Evolutionary conservation across 2,113 vertebrate species (phyloP).

Genomic region (Ageneiosus marmoratus): DNA sequence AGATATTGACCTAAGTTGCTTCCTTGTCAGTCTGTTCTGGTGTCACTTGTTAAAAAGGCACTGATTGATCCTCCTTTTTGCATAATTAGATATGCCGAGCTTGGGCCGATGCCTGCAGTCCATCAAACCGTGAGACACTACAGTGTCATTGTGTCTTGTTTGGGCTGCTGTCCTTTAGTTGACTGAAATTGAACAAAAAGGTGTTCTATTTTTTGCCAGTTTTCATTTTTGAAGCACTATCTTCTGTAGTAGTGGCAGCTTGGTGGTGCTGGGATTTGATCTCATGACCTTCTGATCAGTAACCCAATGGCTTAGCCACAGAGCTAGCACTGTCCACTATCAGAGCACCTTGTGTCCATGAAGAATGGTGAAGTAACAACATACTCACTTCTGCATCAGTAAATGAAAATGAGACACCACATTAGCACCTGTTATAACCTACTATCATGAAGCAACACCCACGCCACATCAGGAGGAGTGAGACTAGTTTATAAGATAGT

Average conservation of each 20-base stretch:
- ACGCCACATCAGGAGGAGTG: not conserved
- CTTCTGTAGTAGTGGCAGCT: too few relatives aligned
- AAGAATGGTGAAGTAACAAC: not conserved
- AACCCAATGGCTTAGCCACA: too few relatives aligned
- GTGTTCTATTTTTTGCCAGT: not conserved
- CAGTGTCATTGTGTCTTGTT: slow-evolving; percentile 20
- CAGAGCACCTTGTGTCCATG: too few relatives aligned
- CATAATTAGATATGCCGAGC: slow-evolving; percentile 36
- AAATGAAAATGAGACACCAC: not conserved
- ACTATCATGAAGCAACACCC: not conserved
- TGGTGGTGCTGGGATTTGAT: too few relatives aligned
- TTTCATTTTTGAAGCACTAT: too few relatives aligned
- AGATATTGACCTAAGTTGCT: slow-evolving; percentile 41
- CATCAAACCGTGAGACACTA: slow-evolving; percentile 35
- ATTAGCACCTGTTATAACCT: not conserved
- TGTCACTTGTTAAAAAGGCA: slow-evolving; percentile 20
- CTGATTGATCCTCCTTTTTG: slow-evolving; percentile 31
- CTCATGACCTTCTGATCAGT: too few relatives aligned
- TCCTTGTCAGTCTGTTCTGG: slow-evolving; percentile 28
- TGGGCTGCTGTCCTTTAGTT: not conserved
- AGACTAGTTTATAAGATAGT: not conserved
- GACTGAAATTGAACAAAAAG: not conserved
- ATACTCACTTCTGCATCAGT: not conserved
- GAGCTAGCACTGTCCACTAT: too few relatives aligned
- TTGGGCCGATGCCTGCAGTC: slow-evolving; percentile 27